These are phyloP conservation scores for Cordilura impudica DNA, from an alignment of 2,888 invertebrate genomes.

Conservation along the genomic window DNA sequence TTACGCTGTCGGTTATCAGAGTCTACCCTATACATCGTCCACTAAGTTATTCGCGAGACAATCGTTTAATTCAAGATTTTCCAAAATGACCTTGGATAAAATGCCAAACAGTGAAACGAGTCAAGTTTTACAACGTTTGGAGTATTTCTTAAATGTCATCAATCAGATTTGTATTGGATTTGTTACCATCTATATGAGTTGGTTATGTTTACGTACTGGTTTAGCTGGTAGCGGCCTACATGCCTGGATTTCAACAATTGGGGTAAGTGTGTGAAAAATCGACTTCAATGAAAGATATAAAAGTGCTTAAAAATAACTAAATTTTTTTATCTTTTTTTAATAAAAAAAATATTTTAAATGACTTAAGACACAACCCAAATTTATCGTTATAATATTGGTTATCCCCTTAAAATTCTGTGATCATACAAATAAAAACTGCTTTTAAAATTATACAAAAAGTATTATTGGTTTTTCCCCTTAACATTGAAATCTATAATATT, in stretches of 20 bases:
- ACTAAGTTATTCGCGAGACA: constrained; percentile 49
- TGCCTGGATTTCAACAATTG: constrained; percentile 75
- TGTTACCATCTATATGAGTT: constrained; percentile 73
- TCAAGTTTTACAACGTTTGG: constrained; percentile 65
- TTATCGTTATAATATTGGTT: too few relatives aligned
- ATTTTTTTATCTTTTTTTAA: too few relatives aligned
- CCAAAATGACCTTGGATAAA: constrained; percentile 67
- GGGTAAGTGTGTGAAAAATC: constrained; percentile 67
- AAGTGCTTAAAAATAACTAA: too few relatives aligned
- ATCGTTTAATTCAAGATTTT: constrained; percentile 36
- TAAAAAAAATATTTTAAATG: too few relatives aligned
- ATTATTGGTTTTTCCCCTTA: too few relatives aligned
- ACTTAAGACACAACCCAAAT: too few relatives aligned
- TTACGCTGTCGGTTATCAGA: constrained; percentile 51
- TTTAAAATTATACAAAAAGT: too few relatives aligned
- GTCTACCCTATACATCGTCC: constrained; percentile 38
- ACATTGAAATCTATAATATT: too few relatives aligned
- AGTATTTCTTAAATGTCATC: constrained; percentile 69
- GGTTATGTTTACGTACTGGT: constrained; percentile 69
- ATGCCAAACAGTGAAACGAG: constrained; percentile 63
- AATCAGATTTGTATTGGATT: constrained; percentile 76
- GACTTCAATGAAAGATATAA: too few relatives aligned
- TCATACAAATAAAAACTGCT: too few relatives aligned
- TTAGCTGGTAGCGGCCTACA: constrained; percentile 70
- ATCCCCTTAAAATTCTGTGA: too few relatives aligned